Evolutionary conservation across 2,888 invertebrate genomes (phyloP).

Genomic region (Crossocerus cetratus): DNA sequence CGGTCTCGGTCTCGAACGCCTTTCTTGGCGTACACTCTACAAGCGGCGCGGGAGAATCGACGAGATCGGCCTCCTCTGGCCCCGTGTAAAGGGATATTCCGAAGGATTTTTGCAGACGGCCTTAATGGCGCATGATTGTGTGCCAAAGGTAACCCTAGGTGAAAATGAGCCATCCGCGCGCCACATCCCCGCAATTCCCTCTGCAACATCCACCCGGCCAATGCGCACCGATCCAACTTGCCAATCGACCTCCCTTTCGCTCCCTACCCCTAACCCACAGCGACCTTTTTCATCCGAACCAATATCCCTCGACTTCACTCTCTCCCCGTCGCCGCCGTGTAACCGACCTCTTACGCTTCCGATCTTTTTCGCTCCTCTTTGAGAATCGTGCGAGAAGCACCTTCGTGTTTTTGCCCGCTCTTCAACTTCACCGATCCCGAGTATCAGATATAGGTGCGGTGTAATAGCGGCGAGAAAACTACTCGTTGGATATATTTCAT

Average conservation of each 20-base stretch:
- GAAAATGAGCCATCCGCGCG: conserved; percentile 59
- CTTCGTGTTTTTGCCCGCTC: not conserved
- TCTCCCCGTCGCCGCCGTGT: not conserved
- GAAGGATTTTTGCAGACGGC: conserved; percentile 63
- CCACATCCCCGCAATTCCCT: not conserved
- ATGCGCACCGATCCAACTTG: no score
- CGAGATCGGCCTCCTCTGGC: conserved; percentile 45
- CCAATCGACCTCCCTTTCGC: not conserved
- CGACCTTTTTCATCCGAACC: not conserved
- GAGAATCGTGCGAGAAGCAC: not conserved
- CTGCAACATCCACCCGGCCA: no score
- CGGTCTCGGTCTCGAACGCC: conserved; percentile 33
- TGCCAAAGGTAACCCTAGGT: conserved; percentile 63
- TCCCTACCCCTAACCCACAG: not conserved
- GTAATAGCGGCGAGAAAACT: not conserved
- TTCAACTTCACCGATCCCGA: not conserved
- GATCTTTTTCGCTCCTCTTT: not conserved
- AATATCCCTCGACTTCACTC: not conserved
- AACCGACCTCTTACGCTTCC: not conserved
- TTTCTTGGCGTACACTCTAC: conserved; percentile 50
- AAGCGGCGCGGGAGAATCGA: conserved; percentile 12
- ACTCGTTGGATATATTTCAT: not conserved
- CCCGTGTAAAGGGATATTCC: conserved; percentile 63
- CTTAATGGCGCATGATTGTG: conserved; percentile 68
- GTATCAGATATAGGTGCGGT: not conserved